phyloP scores from a whole-genome alignment of 2,797 vertebrate species.

The Aselliscus stoliczkanus region DNA sequence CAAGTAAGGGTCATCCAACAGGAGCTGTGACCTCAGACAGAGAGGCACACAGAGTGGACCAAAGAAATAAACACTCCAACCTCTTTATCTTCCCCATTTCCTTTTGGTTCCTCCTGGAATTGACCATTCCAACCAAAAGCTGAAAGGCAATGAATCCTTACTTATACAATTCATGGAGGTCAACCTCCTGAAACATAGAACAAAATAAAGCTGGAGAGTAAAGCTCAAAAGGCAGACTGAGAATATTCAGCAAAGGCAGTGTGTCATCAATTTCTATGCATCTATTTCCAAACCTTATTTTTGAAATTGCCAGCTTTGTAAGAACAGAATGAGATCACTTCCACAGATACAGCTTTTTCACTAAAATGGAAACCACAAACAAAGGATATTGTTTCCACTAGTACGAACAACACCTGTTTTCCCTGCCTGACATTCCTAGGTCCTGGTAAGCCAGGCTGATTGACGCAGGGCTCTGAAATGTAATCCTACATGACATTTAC shows the following conservation, averaged over 20 bases:
- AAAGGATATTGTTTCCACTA: background rate
- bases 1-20: background rate
- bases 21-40: background rate
- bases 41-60: background rate
- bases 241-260: background rate
- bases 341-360: background rate
- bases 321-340: background rate
- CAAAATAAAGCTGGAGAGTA: background rate
- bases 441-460: background rate
- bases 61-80: background rate
- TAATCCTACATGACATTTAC: conserved; percentile 46
- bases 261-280: background rate
- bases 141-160: background rate
- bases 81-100: background rate
- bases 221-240: background rate
- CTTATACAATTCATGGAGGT: background rate
- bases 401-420: background rate
- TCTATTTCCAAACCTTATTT: background rate
- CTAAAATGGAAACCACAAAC: background rate
- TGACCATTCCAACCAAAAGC: background rate
- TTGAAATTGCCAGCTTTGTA: background rate
- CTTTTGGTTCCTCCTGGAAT: background rate
- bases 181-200: background rate
- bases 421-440: background rate
- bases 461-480: conserved; percentile 6